Conservation (phyloP, 2,113 vertebrate genomes). For the Pseudonaja textilis region DNA sequence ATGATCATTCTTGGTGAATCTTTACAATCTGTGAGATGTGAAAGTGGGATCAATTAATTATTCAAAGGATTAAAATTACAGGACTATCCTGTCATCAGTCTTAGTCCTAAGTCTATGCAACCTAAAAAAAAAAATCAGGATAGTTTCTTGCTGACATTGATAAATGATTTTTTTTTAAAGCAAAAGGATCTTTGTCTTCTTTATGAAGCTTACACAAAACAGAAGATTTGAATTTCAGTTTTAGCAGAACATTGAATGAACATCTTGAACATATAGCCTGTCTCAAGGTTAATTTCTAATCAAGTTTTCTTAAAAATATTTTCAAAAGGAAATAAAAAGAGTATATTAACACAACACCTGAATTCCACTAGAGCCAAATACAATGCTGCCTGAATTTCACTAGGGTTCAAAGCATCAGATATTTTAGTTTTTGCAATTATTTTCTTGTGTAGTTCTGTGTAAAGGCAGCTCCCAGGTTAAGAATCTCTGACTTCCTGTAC, state of each 20-base stretch:
- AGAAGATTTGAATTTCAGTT: neutral
- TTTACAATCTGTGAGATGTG: neutral
- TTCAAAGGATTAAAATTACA: neutral
- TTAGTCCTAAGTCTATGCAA: neutral
- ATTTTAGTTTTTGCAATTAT: neutral
- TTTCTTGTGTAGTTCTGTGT: neutral
- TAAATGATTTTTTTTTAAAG: neutral
- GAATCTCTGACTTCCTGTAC: neutral
- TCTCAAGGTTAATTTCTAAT: neutral
- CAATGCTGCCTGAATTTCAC: neutral
- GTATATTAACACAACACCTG: neutral
- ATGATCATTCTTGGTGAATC: neutral
- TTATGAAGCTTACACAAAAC: neutral
- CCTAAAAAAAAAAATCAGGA: too few species aligned
- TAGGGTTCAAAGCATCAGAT: neutral
- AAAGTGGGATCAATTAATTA: neutral
- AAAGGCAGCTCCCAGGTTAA: neutral
- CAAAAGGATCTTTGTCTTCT: neutral
- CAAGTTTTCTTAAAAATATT: slow-evolving; percentile 19
- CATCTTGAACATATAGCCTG: neutral
- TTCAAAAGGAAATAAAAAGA: neutral
- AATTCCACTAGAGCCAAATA: neutral
- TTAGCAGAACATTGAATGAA: neutral
- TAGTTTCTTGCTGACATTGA: too few species aligned
- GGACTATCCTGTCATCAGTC: neutral